Evolutionary conservation across 2,888 invertebrate genomes (phyloP).

Genomic region (Nomada hirtipes): DNA sequence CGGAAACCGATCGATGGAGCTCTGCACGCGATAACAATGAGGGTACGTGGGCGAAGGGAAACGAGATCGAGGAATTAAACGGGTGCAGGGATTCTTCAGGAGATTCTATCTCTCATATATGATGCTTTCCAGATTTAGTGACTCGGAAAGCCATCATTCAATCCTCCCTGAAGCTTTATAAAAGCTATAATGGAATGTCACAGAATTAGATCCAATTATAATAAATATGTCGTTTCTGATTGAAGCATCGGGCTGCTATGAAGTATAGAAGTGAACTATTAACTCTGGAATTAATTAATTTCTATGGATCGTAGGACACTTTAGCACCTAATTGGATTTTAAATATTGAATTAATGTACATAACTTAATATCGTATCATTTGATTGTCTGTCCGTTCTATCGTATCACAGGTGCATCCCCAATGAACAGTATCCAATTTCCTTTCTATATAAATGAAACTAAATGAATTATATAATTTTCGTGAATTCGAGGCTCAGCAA

Average conservation of each 20-base stretch:
- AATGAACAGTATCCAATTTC: neutral
- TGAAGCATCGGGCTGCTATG: neutral
- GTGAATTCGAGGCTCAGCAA: neutral
- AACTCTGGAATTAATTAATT: neutral
- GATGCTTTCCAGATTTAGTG: neutral
- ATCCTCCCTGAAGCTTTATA: neutral
- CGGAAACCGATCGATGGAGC: conserved; percentile 29
- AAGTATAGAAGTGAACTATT: neutral
- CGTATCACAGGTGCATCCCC: no score
- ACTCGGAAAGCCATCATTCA: neutral
- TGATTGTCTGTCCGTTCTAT: no score
- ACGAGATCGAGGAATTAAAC: conserved; percentile 17
- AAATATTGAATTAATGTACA: no score
- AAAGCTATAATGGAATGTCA: neutral
- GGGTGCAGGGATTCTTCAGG: conserved; percentile 1
- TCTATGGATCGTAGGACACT: no score
- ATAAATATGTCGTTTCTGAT: neutral
- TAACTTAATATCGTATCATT: no score
- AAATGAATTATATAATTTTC: neutral
- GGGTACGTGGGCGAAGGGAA: neutral
- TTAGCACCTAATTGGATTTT: no score
- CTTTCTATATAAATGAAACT: neutral
- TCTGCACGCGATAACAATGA: neutral
- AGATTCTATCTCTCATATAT: neutral
- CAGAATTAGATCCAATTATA: neutral